phyloP scores from a whole-genome alignment of 2,797 vertebrate genomes.

The Borostomias antarcticus region DNA sequence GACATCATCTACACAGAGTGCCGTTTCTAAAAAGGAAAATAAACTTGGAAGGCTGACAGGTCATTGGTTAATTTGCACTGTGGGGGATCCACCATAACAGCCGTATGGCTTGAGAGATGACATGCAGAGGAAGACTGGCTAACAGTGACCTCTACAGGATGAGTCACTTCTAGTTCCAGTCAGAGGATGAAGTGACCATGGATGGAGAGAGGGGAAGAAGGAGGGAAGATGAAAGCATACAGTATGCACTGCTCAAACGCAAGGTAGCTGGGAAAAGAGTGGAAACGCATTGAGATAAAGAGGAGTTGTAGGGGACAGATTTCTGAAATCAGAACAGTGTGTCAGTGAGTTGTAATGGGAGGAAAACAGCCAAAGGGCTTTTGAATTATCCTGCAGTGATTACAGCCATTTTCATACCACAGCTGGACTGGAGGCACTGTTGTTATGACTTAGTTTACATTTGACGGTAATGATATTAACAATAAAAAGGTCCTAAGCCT shows the following conservation, averaged over 20 bases:
- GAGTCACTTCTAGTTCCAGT: background rate
- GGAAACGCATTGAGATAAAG: no score
- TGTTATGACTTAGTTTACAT: no score
- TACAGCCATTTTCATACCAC: no score
- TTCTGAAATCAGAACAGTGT: no score
- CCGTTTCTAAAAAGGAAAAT: background rate
- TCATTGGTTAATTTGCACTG: background rate
- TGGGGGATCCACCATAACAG: background rate
- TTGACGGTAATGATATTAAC: background rate
- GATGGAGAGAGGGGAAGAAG: background rate
- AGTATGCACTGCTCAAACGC: no score
- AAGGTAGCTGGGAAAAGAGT: no score
- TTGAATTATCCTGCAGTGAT: no score
- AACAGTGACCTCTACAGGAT: constrained; percentile 71
- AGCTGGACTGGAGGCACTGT: no score
- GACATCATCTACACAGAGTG: background rate
- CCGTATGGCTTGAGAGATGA: background rate
- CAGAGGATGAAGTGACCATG: background rate
- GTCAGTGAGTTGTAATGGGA: no score
- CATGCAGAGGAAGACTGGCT: constrained; percentile 40
- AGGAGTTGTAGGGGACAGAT: no score
- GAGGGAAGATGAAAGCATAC: background rate
- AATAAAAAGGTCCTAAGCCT: background rate
- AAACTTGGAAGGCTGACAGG: background rate
- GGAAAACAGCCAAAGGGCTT: no score